Base-by-base conservation (phyloP, 2,797 vertebrate species). In the Danio albolineatus region DNA sequence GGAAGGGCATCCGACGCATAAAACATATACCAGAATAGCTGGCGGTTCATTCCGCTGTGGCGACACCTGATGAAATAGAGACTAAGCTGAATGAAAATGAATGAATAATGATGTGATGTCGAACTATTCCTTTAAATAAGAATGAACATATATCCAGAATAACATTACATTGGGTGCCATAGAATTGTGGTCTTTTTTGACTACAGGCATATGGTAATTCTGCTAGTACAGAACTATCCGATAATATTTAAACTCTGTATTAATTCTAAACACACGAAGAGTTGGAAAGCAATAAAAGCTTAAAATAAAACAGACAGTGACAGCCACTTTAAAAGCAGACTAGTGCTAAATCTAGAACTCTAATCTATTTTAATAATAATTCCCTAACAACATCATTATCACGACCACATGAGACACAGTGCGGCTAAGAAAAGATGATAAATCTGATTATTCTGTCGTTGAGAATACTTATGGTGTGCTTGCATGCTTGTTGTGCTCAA, bases 381-480 rank as follows among this genome's bases (percentile, higher is more conserved):
- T 67, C 61, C 80, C 76, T 49, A 41, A 86, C 59, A 64, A 71
- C 67, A 73, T 77, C 17, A 73, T 78, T 67, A 69, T 66, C 84
- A 43, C 38, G 64, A 83, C 70, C 79, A 80, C 56, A 54, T 12
- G 62, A 82, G 79, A 44, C 16, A 61, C 14, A 19, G 28, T 7
- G 4, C 6, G 10, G 21, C 48, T 53, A 61, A 84, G 28, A 81
- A 73, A 49, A 12, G 2, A 80, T 38, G 21, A 78, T 54, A 88
- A 81, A 75, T 85, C 59, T 65, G 53, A 85, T 83, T 72, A 81
- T 64, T 79, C 76, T 64, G 51, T 76, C 46, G 82, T 60, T 69
- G 81, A 74, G 49, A 76, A 70, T 51, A 46, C 43, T 16, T 48
- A 67, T 62, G 65, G 49, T 19, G 78, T 36, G 49, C 69, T 39